These are phyloP conservation scores for Agriopis leucophaearia DNA, from an alignment of 2,888 invertebrate genomes.

Conservation along the genomic window DNA sequence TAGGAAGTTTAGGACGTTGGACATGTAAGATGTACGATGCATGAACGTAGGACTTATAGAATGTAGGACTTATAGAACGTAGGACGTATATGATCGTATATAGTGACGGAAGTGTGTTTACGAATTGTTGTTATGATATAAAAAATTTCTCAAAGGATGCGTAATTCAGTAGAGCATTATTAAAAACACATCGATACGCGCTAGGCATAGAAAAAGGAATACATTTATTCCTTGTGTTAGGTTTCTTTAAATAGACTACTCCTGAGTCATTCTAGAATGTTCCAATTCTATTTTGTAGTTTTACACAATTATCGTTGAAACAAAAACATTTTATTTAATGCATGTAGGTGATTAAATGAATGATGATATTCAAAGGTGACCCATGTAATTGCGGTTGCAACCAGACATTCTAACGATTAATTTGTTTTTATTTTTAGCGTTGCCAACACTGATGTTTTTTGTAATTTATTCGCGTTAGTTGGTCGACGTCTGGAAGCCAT, in stretches of 20 bases:
- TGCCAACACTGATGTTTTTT: slow-evolving; percentile 41
- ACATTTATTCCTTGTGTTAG: not conserved
- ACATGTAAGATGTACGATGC: too few relatives aligned
- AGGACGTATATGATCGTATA: too few relatives aligned
- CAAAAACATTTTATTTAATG: slow-evolving; percentile 35
- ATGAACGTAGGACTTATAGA: too few relatives aligned
- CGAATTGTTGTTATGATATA: not conserved
- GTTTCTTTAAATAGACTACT: not conserved
- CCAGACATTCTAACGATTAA: slow-evolving; percentile 41
- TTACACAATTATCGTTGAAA: slow-evolving; percentile 21
- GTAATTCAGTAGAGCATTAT: not conserved
- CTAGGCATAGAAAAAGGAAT: not conserved
- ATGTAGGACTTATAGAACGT: too few relatives aligned
- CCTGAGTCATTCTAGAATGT: slow-evolving; percentile 3
- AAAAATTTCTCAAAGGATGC: not conserved
- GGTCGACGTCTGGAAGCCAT: slow-evolving; percentile 31
- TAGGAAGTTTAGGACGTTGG: too few relatives aligned
- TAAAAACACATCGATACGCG: too few relatives aligned
- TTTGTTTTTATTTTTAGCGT: slow-evolving; percentile 36
- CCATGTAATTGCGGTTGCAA: slow-evolving; percentile 43
- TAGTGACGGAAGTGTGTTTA: not conserved
- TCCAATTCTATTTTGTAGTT: slow-evolving; percentile 17
- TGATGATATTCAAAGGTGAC: slow-evolving; percentile 44
- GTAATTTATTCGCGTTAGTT: slow-evolving; percentile 39
- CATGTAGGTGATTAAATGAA: slow-evolving; percentile 35